Evolutionary conservation across 23 tunicate species (phyloP).

Genomic region (Halocynthia roretzi): DNA sequence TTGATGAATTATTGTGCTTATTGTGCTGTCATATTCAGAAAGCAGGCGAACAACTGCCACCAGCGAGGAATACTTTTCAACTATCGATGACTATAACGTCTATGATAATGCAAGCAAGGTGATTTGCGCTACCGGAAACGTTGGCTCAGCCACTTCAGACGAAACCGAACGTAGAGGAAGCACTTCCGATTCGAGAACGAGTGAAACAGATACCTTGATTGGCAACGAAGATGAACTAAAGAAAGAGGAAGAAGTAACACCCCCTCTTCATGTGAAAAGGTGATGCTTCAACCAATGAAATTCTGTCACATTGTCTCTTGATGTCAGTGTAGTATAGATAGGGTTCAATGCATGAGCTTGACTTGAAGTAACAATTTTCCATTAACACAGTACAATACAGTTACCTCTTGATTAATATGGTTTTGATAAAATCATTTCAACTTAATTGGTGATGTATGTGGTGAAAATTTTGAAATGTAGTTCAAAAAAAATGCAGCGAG

Average conservation of each 20-base stretch:
- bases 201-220: background rate
- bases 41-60: background rate
- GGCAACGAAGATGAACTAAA: background rate
- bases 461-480: too few relatives aligned
- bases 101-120: background rate
- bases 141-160: background rate
- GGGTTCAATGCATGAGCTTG: too few relatives aligned
- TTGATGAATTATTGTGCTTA: background rate
- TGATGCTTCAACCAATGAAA: background rate
- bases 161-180: background rate
- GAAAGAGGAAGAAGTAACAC: background rate
- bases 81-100: constrained; percentile 5
- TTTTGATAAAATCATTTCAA: too few relatives aligned
- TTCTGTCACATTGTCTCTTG: too few relatives aligned
- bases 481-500: too few relatives aligned
- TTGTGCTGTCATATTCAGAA: background rate
- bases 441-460: too few relatives aligned
- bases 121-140: too few relatives aligned
- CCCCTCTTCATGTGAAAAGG: constrained; percentile 9
- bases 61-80: constrained; percentile 1
- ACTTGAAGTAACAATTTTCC: too few relatives aligned
- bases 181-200: constrained; percentile 5
- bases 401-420: too few relatives aligned
- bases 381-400: too few relatives aligned
- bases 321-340: too few relatives aligned